These are phyloP conservation scores for Xerus inauris DNA, from an alignment of 2,113 vertebrate genomes.

Conservation along the genomic window DNA sequence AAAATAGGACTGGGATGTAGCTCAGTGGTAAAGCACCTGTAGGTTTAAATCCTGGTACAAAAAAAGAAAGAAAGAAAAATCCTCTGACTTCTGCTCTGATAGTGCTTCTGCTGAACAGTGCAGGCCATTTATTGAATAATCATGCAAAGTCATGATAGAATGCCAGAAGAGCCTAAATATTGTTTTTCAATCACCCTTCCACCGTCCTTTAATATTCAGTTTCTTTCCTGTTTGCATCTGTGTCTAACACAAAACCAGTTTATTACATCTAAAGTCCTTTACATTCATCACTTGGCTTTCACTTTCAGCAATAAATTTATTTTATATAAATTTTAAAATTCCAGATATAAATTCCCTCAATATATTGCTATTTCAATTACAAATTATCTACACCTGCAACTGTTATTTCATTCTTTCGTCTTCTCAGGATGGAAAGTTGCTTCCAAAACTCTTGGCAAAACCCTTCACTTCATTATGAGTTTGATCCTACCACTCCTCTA, in stretches of 20 bases:
- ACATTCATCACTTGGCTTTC: background rate
- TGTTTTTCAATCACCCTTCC: accelerated
- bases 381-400: background rate
- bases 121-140: background rate
- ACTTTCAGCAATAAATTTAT: background rate
- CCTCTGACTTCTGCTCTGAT: background rate
- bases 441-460: background rate
- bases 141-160: background rate
- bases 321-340: background rate
- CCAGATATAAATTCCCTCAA: background rate
- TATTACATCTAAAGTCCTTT: background rate
- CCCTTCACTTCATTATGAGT: too few relatives aligned
- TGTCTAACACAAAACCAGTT: background rate
- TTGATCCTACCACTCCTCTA: background rate
- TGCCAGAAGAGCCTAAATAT: background rate
- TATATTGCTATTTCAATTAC: background rate
- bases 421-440: background rate
- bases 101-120: background rate
- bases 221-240: background rate
- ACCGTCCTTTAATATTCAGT: background rate
- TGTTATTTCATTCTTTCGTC: background rate
- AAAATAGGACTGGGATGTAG: too few relatives aligned
- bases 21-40: too few relatives aligned
- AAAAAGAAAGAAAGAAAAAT: too few relatives aligned
- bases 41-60: too few relatives aligned